Evolutionary conservation across 1,140 invertebrate species (phyloP), one percentile per base, ranked within the genome.

Genomic region (Rhopalosiphum padi): DNA sequence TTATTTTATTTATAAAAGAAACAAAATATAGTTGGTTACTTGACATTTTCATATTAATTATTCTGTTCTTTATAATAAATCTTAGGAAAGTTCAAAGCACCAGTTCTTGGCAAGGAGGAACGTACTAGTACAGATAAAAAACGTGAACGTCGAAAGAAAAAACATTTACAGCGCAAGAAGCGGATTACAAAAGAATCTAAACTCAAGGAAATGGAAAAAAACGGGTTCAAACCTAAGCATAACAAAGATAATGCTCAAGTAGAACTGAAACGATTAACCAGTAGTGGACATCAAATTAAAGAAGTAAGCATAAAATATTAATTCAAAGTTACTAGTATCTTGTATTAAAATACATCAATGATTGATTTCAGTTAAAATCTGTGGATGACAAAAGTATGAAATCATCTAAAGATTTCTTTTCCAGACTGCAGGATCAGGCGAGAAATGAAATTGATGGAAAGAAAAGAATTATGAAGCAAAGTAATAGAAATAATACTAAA

Each of bases 91-190:
- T 95, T 95, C n/a, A 97, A 97, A 95, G 97, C 97, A 87, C 97
- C 98, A 90, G 93, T 98, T 1, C 97, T 98, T 94, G 97, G 97
- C 55, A 97, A 97, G 95, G 96, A 96, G 51, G 99, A 99, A 95
- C 96, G 97, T 95, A 97, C 97, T 0, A 96, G 96, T 53, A 98
- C 98, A 0, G 99, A 99, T 95, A 98, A 97, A 95, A 99, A 99
- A 94, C 96, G 98, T 82, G 98, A 98, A 94, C 96, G 98, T 94
- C 96, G 98, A 93, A 97, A 97, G 94, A 99, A 99, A 95, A 99
- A 99, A 95, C 95, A 96, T 53, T 96, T 96, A 30, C 98, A 99
- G 94, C 96, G 96, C 35, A 95, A 95, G 77, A 95, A 96, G 68
- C 96, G 96, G 93, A n/a, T 93, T 21, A 95, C 96, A 82, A 95